A percentile compares a stretch with the other conserved stretches of the same genome.
phyloP scores from a whole-genome alignment of 2,113 vertebrate genomes.

The Macquaria ambigua region DNA sequence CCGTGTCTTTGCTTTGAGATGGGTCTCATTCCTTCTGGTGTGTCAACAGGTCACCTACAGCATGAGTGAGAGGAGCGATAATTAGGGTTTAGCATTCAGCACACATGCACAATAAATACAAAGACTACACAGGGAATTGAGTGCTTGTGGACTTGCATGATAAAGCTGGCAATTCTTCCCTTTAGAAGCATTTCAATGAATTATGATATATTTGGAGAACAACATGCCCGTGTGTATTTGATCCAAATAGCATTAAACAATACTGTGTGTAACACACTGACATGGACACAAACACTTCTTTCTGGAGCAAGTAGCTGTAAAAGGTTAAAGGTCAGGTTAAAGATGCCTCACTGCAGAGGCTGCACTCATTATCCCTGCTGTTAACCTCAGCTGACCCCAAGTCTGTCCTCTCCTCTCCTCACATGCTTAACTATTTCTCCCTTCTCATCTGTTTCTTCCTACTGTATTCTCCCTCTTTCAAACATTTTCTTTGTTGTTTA shows the following conservation, averaged over 20 bases:
- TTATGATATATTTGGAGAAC: not conserved
- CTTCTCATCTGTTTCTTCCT: constrained; percentile 16
- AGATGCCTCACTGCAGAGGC: constrained; percentile 2
- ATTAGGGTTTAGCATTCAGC: constrained; percentile 12
- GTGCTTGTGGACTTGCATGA: not conserved
- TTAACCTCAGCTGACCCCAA: constrained; percentile 2
- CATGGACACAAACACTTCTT: not conserved
- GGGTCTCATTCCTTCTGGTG: not conserved
- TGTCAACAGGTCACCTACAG: constrained; percentile 14
- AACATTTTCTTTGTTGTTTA: constrained; percentile 42
- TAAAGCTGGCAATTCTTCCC: not conserved
- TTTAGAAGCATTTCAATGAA: not conserved
- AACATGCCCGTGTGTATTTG: not conserved
- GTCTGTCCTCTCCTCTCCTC: constrained; percentile 10
- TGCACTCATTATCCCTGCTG: not conserved
- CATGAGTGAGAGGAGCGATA: not conserved
- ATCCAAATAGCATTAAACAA: not conserved
- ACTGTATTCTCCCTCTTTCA: constrained; percentile 12
- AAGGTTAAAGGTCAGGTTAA: constrained; percentile 32
- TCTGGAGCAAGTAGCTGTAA: not conserved
- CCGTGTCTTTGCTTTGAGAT: not conserved
- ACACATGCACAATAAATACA: not conserved
- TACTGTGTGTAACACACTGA: not conserved
- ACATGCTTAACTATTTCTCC: not conserved
- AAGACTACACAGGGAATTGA: not conserved